Evolutionary conservation across 1,140 invertebrate genomes (phyloP).

Genomic region (Steinernema feltiae): DNA sequence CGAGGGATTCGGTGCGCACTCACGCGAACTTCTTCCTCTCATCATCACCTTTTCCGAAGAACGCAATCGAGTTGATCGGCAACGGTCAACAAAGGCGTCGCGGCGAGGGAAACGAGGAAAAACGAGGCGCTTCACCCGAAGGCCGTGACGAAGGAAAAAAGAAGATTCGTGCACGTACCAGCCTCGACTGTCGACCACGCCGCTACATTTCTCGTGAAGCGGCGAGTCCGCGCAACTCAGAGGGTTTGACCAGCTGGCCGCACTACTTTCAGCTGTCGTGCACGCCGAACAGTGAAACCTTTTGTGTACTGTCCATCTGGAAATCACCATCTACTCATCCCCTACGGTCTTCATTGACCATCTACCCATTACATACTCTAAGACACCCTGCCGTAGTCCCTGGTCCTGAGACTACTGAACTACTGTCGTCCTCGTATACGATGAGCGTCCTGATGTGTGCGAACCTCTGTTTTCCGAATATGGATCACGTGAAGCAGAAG

Average conservation of each 20-base stretch:
- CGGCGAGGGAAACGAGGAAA: background rate
- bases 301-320: constrained; percentile 11
- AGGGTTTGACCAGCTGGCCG: constrained; percentile 14
- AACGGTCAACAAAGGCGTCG: background rate
- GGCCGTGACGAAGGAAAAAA: constrained; percentile 1
- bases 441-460: constrained; percentile 2
- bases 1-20: background rate
- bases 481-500: constrained; percentile 1
- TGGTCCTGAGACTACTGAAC: background rate
- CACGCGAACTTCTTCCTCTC: background rate
- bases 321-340: background rate
- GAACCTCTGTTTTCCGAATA: background rate
- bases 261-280: constrained; percentile 13
- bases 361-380: background rate
- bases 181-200: background rate
- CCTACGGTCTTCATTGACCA: background rate
- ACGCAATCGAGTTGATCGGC: background rate
- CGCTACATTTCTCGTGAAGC: background rate
- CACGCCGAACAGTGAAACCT: constrained; percentile 7
- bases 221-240: background rate
- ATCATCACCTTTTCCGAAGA: background rate
- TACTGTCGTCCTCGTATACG: background rate
- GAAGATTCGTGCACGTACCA: constrained; percentile 14
- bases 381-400: background rate
- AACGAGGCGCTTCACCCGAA: background rate